Percentiles rank a stretch among this genome's conserved stretches.
These are phyloP conservation scores for pig (Sus scrofa) DNA, from an alignment of 2,113 vertebrate genomes.

Conservation along the genomic window T2T-Sscrofa CM000830.6:94084501-94085000, in stretches of 20 bases:
- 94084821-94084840: not conserved
- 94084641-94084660: not conserved
- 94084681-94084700: not conserved
- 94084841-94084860: not conserved
- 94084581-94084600: not conserved
- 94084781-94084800: slow-evolving; percentile 22
- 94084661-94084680: not conserved
- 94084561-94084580: not conserved
- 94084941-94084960: not conserved
- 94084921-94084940: not conserved
- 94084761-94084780: not conserved
- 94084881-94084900: slow-evolving; percentile 3
- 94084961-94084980: slow-evolving; percentile 27
- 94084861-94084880: not conserved
- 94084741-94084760: slow-evolving; percentile 29
- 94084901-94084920: not conserved
- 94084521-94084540: not conserved
- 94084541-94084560: not conserved
- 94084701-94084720: not conserved
- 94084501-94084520: not conserved
- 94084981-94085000: slow-evolving; percentile 28
- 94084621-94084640: not conserved
- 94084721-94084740: not conserved
- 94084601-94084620: slow-evolving; percentile 24
- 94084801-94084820: slow-evolving; percentile 15